Evolutionary conservation across 1,140 invertebrate species (phyloP).

Genomic region (Rhopalosiphum padi): DNA sequence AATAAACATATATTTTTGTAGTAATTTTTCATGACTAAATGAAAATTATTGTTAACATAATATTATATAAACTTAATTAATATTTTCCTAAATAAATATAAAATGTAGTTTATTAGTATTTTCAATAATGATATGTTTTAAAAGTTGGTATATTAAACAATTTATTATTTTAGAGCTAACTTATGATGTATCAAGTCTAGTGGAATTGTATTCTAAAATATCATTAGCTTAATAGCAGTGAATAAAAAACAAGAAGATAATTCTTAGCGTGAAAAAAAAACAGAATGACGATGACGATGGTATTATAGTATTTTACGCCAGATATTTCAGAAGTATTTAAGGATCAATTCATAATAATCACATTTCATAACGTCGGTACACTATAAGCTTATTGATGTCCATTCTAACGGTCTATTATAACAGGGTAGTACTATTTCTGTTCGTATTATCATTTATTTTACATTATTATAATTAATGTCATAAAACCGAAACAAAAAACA

Average conservation of each 20-base stretch:
- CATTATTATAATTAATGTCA: not conserved
- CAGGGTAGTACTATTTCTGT: not conserved
- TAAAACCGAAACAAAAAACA: not conserved
- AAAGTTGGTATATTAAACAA: not conserved
- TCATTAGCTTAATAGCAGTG: not conserved
- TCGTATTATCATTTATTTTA: not conserved
- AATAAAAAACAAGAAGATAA: not conserved
- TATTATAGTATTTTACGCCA: not conserved
- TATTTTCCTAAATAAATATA: not conserved
- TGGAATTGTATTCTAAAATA: not conserved
- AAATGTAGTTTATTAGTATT: not conserved
- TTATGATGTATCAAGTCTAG: not conserved
- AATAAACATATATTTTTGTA: not conserved
- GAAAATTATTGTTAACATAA: not conserved
- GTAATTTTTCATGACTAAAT: not conserved
- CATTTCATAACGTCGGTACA: not conserved
- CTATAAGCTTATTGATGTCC: too few relatives aligned
- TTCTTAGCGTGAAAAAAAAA: not conserved
- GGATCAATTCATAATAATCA: too few relatives aligned
- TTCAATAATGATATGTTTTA: not conserved
- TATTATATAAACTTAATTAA: not conserved
- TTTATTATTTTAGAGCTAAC: not conserved
- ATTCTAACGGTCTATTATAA: too few relatives aligned
- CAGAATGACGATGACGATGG: not conserved
- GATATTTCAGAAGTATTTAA: not conserved